A percentile compares a stretch with the other conserved stretches of the same genome.
Evolutionary conservation across 1,140 invertebrate genomes (phyloP).

Genomic region (Ylistrum balloti): DNA sequence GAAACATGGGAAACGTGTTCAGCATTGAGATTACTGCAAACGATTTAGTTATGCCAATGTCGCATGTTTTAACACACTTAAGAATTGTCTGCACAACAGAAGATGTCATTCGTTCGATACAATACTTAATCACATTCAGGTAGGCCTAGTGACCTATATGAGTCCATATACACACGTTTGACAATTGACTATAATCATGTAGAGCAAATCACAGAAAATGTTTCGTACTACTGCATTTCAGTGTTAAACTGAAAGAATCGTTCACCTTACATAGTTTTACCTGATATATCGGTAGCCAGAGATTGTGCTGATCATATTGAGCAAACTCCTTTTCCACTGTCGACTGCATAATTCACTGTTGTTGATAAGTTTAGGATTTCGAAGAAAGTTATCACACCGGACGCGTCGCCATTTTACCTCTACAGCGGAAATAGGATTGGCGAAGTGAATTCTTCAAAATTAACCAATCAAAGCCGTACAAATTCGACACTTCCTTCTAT

Average conservation of each 20-base stretch:
- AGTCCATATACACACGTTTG: neutral
- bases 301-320: conserved; percentile 34
- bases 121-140: too few species aligned
- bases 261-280: neutral
- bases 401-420: conserved; percentile 29
- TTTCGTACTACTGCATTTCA: neutral
- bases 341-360: conserved; percentile 24
- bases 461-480: neutral
- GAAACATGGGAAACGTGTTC: too few species aligned
- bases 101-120: too few species aligned
- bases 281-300: conserved; percentile 1
- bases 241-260: neutral
- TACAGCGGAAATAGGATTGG: conserved; percentile 26
- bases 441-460: conserved; percentile 9
- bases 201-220: neutral
- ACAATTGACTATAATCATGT: neutral
- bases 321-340: conserved; percentile 37
- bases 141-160: too few species aligned
- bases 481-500: conserved; percentile 15
- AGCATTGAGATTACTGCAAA: too few species aligned
- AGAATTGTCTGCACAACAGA: too few species aligned
- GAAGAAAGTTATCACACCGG: conserved; percentile 37
- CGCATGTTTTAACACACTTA: too few species aligned
- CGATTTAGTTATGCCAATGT: too few species aligned
- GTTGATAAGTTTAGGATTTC: conserved; percentile 11